Conservation (phyloP, 1,140 invertebrate genomes). For the Orussus abietinus region DNA sequence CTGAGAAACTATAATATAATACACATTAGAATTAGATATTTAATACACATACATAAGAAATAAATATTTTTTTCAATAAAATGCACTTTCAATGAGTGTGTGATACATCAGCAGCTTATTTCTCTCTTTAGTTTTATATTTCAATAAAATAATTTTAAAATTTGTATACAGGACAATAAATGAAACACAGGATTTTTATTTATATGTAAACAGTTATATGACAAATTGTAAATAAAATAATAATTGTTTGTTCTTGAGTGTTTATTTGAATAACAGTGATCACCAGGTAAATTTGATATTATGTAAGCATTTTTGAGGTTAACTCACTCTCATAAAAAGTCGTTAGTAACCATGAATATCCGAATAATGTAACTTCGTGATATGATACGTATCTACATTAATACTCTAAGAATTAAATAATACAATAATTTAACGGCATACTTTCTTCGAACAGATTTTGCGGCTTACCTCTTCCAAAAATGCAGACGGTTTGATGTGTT, state of each 20-base stretch:
- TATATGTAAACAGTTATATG: constrained; percentile 1
- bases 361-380: not conserved
- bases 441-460: constrained; percentile 5
- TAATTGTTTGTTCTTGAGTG: not conserved
- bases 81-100: too few species aligned
- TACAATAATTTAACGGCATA: not conserved
- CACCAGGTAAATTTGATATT: constrained; percentile 18
- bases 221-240: not conserved
- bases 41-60: too few species aligned
- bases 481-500: constrained; percentile 25
- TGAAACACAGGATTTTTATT: not conserved
- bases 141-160: not conserved
- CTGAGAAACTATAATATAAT: constrained; percentile 1
- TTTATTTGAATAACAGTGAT: not conserved
- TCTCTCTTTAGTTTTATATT: not conserved
- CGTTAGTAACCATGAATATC: not conserved
- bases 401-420: not conserved
- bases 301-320: constrained; percentile 33
- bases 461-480: constrained; percentile 32
- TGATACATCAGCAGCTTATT: not conserved
- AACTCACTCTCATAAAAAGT: constrained; percentile 9
- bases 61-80: too few species aligned
- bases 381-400: not conserved
- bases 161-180: not conserved
- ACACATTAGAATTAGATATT: not conserved